Evolutionary conservation across 2,113 vertebrate species (phyloP).

Genomic region (Loxodonta africana): DNA sequence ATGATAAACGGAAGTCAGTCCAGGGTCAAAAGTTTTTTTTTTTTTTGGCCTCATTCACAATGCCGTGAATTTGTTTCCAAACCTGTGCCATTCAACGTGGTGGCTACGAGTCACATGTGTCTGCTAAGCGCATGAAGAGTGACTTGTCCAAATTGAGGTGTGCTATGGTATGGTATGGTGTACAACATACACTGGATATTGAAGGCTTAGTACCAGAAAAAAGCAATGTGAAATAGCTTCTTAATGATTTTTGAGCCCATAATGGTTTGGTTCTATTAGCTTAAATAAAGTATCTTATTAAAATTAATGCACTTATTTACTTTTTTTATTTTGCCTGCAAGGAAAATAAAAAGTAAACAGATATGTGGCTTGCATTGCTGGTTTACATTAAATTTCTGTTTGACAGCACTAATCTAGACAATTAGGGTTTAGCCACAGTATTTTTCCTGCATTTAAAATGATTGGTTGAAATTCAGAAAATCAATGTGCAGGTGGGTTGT

Average conservation of each 20-base stretch:
- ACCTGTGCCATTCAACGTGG: neutral
- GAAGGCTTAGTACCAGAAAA: neutral
- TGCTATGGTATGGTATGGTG: too few relatives aligned
- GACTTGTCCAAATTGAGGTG: neutral
- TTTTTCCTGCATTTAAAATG: constrained; percentile 54
- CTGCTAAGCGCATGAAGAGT: neutral
- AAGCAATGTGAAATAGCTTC: neutral
- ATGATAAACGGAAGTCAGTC: neutral
- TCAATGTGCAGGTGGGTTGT: constrained; percentile 71
- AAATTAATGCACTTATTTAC: neutral
- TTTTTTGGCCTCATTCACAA: neutral
- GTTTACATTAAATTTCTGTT: constrained; percentile 34
- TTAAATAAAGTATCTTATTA: neutral
- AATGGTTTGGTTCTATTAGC: neutral
- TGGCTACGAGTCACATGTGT: neutral
- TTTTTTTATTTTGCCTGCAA: constrained; percentile 32
- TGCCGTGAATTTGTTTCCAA: neutral
- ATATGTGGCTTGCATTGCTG: constrained; percentile 4
- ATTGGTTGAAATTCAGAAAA: constrained; percentile 58
- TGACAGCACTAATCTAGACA: neutral
- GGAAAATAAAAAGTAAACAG: neutral
- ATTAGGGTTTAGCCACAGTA: neutral
- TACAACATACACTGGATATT: neutral
- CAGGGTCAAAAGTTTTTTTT: neutral
- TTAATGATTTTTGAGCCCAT: neutral